Percentiles rank a stretch among this genome's conserved stretches.
Conservation (phyloP, 2,888 invertebrate genomes). For the Rotaria socialis region DNA sequence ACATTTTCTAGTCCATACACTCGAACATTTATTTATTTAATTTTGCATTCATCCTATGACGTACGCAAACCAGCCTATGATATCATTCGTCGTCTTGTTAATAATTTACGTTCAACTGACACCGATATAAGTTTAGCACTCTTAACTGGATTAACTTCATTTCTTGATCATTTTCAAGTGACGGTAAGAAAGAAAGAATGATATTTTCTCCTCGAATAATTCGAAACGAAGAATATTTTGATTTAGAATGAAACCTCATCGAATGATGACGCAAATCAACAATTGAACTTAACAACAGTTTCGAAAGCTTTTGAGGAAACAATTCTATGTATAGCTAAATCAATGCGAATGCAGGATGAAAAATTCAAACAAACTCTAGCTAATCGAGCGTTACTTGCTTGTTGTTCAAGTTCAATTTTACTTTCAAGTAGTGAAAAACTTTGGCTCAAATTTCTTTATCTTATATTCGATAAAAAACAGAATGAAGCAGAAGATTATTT, state of each 20-base stretch:
- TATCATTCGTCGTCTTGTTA: conserved; percentile 4
- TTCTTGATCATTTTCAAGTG: neutral
- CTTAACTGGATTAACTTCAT: neutral
- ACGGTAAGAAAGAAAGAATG: neutral
- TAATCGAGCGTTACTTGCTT: neutral
- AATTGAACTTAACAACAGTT: neutral
- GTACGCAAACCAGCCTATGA: neutral
- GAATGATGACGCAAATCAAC: neutral
- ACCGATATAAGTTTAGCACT: neutral
- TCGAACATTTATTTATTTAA: conserved; percentile 17
- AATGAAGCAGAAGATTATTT: neutral
- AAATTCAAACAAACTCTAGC: neutral
- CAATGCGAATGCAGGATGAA: conserved; percentile 1
- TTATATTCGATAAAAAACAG: neutral
- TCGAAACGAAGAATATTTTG: neutral
- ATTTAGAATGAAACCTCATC: neutral
- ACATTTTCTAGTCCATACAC: conserved; percentile 4
- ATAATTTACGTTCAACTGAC: neutral
- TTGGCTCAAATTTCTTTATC: conserved; percentile 17
- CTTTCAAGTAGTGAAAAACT: neutral
- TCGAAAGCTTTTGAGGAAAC: conserved; percentile 17
- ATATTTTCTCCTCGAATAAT: neutral
- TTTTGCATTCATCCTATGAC: conserved; percentile 1
- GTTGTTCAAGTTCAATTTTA: neutral
- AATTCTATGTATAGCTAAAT: conserved; percentile 5